Base-by-base conservation (phyloP, 2,797 vertebrate genomes). In the Dipus sagitta region DNA sequence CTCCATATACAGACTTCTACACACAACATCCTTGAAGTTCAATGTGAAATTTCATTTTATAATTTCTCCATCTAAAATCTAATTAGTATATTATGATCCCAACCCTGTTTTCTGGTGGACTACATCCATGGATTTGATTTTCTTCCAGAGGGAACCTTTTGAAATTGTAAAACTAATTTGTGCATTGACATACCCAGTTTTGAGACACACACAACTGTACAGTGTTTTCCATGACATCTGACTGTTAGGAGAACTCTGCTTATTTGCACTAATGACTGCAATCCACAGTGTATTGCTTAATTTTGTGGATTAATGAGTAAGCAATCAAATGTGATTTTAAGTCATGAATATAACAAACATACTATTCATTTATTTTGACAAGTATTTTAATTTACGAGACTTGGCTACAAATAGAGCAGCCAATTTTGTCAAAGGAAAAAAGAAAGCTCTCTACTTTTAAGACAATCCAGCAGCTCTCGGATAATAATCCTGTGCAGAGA, bases 271-370 rank as follows among this genome's bases (percentile, higher is more conserved):
- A 96, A 96, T 96, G 94, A 96, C 94, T 95, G 93, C 88, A 89
- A 96, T 95, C 93, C 92, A 94, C 65, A 47, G 47, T 91, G 95
- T 93, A 89, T 96, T 96, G 94, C 95, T 96, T 96, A 96, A 96
- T 92, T 96, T 92, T 92, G 91, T 85, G 88, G 95, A 97, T 97
- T 96, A 97, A 96, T 96, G 95, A 97, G 96, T 94, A 95, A 94
- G 95, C 96, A 96, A 97, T 96, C 96, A 96, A 95, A 96, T 82
- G 95, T 96, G 96, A 97, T 97, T 96, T 97, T 97, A 96, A 97
- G 89, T 96, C 92, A 96, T 96, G 96, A 96, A 95, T 96, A 96
- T 95, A 97, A 97, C 95, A 96, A 96, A 96, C 94, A 96, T 96
- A 94, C 86, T 97, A 96, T 94, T 96, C 95, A 96, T 96, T 95